These are phyloP conservation scores for Baryphthengus martii DNA, from an alignment of 2,113 vertebrate genomes.

Conservation along the genomic window DNA sequence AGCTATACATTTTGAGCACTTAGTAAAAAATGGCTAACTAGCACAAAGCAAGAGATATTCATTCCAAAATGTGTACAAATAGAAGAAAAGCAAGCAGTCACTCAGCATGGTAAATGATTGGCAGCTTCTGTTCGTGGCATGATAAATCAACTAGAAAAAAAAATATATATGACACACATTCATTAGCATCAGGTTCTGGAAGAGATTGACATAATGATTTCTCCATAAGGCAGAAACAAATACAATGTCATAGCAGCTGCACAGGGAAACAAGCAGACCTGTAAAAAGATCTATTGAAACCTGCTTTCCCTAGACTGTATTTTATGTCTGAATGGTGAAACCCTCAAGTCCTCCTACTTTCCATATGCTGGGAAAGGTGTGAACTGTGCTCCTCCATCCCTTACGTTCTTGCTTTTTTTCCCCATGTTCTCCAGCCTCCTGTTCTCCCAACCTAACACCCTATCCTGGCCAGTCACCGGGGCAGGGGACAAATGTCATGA, in stretches of 20 bases:
- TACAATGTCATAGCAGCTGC: background rate
- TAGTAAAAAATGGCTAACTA: background rate
- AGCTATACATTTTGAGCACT: background rate
- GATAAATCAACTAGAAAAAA: background rate
- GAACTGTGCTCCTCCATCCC: background rate
- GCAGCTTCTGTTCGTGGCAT: background rate
- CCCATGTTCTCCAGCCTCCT: background rate
- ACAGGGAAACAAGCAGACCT: background rate
- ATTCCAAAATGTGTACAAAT: background rate
- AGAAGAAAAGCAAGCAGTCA: background rate
- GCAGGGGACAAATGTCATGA: background rate
- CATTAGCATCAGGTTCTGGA: background rate
- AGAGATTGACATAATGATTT: background rate
- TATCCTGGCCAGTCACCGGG: too few relatives aligned
- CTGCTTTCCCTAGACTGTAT: background rate
- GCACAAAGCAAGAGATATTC: background rate
- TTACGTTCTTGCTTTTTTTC: background rate
- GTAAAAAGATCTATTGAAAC: background rate
- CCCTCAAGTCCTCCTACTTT: background rate
- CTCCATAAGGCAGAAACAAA: background rate
- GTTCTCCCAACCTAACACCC: background rate
- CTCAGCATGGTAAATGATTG: background rate
- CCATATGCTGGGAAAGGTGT: background rate
- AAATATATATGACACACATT: background rate
- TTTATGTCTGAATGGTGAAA: background rate